A percentile compares a stretch with the other conserved stretches of the same genome.
Conservation (phyloP, 2,113 vertebrate genomes). For the Monopterus albus region DNA sequence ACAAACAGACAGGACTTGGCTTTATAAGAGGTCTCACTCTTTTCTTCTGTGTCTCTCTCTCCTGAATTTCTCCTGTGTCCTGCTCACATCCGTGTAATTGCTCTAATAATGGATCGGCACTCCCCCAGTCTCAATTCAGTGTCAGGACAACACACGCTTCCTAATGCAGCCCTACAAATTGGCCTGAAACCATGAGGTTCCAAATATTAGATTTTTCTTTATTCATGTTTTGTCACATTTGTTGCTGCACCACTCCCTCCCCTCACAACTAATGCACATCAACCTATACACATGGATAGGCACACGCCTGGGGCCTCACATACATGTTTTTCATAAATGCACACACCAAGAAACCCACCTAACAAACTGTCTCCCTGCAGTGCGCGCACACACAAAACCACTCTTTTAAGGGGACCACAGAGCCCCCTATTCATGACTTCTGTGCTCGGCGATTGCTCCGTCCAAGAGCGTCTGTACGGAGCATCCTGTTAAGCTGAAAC, state of each 20-base stretch:
- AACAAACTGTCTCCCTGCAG: conserved; percentile 48
- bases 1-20: conserved; percentile 61
- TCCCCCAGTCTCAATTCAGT: conserved; percentile 1
- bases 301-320: conserved; percentile 32
- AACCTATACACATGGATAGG: background rate
- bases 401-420: conserved; percentile 60
- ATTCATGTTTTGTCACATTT: background rate
- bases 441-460: conserved; percentile 51
- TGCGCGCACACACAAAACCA: conserved; percentile 41
- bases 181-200: background rate
- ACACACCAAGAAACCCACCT: conserved; percentile 20
- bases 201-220: too few species aligned
- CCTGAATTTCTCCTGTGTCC: conserved; percentile 43
- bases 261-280: background rate
- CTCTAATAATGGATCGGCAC: conserved; percentile 62
- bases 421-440: conserved; percentile 69
- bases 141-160: conserved; percentile 6
- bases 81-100: conserved; percentile 60
- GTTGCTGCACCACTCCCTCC: background rate
- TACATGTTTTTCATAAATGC: conserved; percentile 27
- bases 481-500: conserved; percentile 67
- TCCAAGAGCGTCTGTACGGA: conserved; percentile 70
- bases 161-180: background rate
- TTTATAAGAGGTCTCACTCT: conserved; percentile 66
- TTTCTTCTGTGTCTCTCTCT: conserved; percentile 35